Percentiles rank a stretch among this genome's conserved stretches.
Evolutionary conservation across 2,797 vertebrate species (phyloP).

Genomic region (Myotis planiceps): DNA sequence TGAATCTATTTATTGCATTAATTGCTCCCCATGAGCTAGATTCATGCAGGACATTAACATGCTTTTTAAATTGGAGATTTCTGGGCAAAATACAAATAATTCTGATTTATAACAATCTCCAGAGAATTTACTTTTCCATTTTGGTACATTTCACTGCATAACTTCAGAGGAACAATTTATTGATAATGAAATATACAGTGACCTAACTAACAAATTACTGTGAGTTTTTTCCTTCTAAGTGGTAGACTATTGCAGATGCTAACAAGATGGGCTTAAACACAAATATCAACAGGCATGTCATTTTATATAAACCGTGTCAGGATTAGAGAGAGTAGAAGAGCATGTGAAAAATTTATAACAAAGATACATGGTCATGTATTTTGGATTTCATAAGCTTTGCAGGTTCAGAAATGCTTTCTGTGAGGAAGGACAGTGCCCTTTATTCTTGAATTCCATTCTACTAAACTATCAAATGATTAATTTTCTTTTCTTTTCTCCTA

Average conservation of each 20-base stretch:
- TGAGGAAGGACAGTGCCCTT: neutral
- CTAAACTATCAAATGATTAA: neutral
- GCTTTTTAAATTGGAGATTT: constrained; percentile 71
- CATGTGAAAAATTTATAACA: neutral
- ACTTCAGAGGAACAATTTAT: constrained; percentile 55
- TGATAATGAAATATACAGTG: constrained; percentile 42
- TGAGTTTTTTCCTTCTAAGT: constrained; percentile 11
- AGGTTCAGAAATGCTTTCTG: neutral
- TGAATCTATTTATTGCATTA: constrained; percentile 78
- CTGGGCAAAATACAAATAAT: constrained; percentile 67
- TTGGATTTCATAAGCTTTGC: neutral
- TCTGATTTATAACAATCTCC: constrained; percentile 65
- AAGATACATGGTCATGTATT: neutral
- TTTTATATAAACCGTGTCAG: neutral
- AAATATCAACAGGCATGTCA: neutral
- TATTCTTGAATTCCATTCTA: neutral
- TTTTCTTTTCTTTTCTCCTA: neutral
- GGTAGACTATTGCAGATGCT: neutral
- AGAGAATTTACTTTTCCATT: constrained; percentile 52
- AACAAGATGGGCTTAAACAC: neutral
- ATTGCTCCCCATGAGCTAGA: constrained; percentile 80
- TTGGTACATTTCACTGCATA: constrained; percentile 59
- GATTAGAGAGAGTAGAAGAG: neutral
- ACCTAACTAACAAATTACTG: constrained; percentile 43
- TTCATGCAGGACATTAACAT: constrained; percentile 62